These are phyloP conservation scores for Brachyistius frenatus DNA, from an alignment of 2,113 vertebrate species.

Conservation along the genomic window DNA sequence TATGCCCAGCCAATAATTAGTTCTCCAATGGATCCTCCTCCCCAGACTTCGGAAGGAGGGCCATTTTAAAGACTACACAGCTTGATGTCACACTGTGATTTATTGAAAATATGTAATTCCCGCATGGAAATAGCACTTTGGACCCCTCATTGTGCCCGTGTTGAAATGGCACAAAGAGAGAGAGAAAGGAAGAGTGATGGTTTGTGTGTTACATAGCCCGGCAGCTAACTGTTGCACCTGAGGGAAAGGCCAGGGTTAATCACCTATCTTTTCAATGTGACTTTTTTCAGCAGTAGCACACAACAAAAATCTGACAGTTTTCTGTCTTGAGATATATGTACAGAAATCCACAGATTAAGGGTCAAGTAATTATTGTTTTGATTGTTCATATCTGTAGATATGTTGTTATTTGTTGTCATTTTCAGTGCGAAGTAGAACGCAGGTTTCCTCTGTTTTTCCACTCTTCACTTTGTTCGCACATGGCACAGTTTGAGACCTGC, in stretches of 20 bases:
- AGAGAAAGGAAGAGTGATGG: constrained; percentile 2
- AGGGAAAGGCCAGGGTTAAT: constrained; percentile 8
- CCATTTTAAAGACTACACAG: constrained; percentile 41
- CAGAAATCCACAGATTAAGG: too few relatives aligned
- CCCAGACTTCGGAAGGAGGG: constrained; percentile 18
- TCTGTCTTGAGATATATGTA: too few relatives aligned
- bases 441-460: background rate
- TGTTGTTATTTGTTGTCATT: background rate
- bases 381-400: background rate
- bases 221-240: background rate
- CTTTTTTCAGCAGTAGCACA: background rate
- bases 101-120: constrained; percentile 46
- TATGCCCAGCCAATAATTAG: constrained; percentile 53
- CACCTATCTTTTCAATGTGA: constrained; percentile 13
- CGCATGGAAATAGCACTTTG: constrained; percentile 11
- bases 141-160: background rate
- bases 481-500: background rate
- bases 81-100: constrained; percentile 51
- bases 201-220: background rate
- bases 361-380: too few relatives aligned
- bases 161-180: constrained; percentile 14
- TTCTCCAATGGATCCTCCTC: constrained; percentile 27
- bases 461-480: background rate
- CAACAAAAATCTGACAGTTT: background rate
- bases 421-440: background rate